Evolutionary conservation across 2,888 invertebrate genomes (phyloP), one percentile per base, ranked within the genome.

Genomic region (Sinodicranocentrus sp.): DNA sequence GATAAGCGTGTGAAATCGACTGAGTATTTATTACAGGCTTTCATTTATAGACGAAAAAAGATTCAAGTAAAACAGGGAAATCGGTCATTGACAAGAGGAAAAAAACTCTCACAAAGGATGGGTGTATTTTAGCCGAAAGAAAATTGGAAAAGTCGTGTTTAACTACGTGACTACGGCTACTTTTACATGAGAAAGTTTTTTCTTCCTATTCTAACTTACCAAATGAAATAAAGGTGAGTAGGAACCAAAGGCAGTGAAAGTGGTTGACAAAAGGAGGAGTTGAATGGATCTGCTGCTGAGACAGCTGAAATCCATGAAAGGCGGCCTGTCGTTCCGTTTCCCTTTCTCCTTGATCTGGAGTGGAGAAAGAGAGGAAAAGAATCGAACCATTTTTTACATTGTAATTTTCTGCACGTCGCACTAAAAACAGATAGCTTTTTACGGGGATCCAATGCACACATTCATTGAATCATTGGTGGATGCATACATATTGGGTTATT

Each of bases 301-400:
- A 6, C 96, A 96, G 84, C 94, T 94, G 90, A 96, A 95, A 90
- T 97, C 97, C 90, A 96, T 95, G 91, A 96, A 97, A 0, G 96
- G 95, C 52, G 95, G 95, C 86, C 94, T 93, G 89, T 96, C 96
- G 88, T 95, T 95, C 44, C 92, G 90, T 39, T 76, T 82, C 0
- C 76, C 82, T 28, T 82, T 82, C 26, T 82, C 82, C 19, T 82
- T 82, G 19, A 82, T 68, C 82, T 82, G 52, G n/a, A 52, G 3
- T 63, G 15, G 3, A 43, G 8, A 28, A 97, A 48, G 19, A 52
- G 39, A 52, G 6, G 17, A 97, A 43, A 25, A 52, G 39, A 52
- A 63, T 48, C 54, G 72, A 73, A 28, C 72, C 61, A 15, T 59
- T 73, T 61, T 21, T 57, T 48, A 48, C 48, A 10, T n/a, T 33